A percentile compares a stretch with the other conserved stretches of the same genome.
Evolutionary conservation across 2,888 invertebrate genomes (phyloP).

Genomic region (Mythimna pallens): DNA sequence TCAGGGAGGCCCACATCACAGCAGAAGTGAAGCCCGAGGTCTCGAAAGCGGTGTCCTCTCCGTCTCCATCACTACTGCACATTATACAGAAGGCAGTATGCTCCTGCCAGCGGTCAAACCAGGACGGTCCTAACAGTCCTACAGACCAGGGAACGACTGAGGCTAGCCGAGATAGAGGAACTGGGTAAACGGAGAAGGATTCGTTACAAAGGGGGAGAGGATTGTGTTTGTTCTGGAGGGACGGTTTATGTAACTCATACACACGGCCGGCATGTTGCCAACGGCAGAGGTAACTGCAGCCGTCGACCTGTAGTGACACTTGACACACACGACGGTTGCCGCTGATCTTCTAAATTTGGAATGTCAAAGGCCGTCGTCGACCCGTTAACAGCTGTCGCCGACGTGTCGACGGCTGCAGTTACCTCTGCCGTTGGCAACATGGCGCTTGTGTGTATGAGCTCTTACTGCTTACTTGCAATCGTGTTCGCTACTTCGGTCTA

Average conservation of each 20-base stretch:
- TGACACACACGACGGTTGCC: too few species aligned
- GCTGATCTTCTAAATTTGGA: too few species aligned
- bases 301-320: too few species aligned
- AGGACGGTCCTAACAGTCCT: constrained; percentile 11
- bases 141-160: constrained; percentile 26
- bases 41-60: constrained; percentile 34
- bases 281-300: too few species aligned
- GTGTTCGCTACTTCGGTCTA: neutral
- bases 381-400: too few species aligned
- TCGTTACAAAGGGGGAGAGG: constrained; percentile 11
- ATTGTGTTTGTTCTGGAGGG: constrained; percentile 23
- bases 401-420: too few species aligned
- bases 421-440: too few species aligned
- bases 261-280: too few species aligned
- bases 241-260: constrained; percentile 5
- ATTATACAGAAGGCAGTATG: constrained; percentile 52
- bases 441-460: too few species aligned
- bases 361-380: too few species aligned
- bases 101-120: constrained; percentile 41
- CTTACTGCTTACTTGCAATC: neutral
- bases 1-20: constrained; percentile 42
- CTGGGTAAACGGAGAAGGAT: constrained; percentile 37
- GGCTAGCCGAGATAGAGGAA: constrained; percentile 19
- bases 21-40: constrained; percentile 26
- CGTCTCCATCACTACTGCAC: constrained; percentile 46